phyloP scores from a whole-genome alignment of 2,888 invertebrate genomes.

The Liodrosophila aerea region DNA sequence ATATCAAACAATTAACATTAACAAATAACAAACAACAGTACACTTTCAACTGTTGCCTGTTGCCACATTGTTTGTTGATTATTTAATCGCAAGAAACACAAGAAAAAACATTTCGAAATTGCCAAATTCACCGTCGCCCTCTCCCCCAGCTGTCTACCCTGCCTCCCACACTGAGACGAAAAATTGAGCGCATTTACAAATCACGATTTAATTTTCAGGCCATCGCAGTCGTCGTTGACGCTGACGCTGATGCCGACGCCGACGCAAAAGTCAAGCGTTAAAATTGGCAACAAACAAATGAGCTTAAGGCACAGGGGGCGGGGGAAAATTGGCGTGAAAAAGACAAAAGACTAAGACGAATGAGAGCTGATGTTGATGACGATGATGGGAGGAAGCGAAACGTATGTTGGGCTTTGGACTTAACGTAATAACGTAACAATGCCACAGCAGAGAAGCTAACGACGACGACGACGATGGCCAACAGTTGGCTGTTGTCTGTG shows the following conservation, averaged over 20 bases:
- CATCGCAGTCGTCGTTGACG: slow-evolving; percentile 20
- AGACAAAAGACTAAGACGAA: slow-evolving; percentile 66
- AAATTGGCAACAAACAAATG: slow-evolving; percentile 78
- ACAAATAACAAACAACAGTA: slow-evolving; percentile 7
- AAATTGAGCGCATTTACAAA: slow-evolving; percentile 75
- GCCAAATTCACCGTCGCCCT: slow-evolving; percentile 49
- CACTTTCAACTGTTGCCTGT: slow-evolving; percentile 27
- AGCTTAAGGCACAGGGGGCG: slow-evolving; percentile 11
- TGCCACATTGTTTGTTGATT: slow-evolving; percentile 70
- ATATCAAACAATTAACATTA: slow-evolving; percentile 15
- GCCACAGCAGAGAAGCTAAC: slow-evolving; percentile 4
- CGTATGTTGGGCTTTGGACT: slow-evolving; percentile 21
- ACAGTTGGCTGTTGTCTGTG: slow-evolving; percentile 44
- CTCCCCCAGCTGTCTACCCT: not conserved
- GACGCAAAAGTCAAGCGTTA: slow-evolving; percentile 68
- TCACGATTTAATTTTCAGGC: slow-evolving; percentile 76
- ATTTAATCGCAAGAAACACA: slow-evolving; percentile 62
- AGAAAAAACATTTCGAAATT: slow-evolving; percentile 75
- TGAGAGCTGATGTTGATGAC: not conserved
- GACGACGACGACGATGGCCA: slow-evolving; percentile 41
- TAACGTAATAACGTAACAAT: slow-evolving; percentile 39
- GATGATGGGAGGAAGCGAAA: not conserved
- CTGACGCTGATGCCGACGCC: slow-evolving; percentile 27
- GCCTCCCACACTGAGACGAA: slow-evolving; percentile 42
- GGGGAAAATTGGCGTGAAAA: slow-evolving; percentile 54